Evolutionary conservation across 2,797 vertebrate genomes (phyloP).

Genomic region (Telmatherina bonti): DNA sequence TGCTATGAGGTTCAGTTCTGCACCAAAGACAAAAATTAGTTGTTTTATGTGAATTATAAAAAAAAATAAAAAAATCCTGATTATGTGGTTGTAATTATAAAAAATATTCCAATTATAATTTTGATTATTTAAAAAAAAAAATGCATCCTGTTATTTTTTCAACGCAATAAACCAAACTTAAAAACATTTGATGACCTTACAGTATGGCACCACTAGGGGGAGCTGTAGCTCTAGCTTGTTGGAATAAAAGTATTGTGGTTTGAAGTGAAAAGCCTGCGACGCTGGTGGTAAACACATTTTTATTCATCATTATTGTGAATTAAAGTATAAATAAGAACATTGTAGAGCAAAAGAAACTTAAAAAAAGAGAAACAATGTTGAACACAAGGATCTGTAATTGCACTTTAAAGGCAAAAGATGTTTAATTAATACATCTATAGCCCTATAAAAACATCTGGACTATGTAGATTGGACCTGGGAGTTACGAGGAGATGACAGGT

Average conservation of each 20-base stretch:
- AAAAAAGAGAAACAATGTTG: slow-evolving; percentile 64
- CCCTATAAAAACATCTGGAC: slow-evolving; percentile 68
- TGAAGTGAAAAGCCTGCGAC: not conserved
- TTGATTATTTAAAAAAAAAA: not conserved
- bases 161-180: no score
- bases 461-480: slow-evolving; percentile 42
- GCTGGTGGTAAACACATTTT: slow-evolving; percentile 61
- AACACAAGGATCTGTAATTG: slow-evolving; percentile 45
- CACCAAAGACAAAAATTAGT: not conserved
- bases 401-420: slow-evolving; percentile 65
- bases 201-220: slow-evolving; percentile 46
- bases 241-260: not conserved
- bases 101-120: not conserved
- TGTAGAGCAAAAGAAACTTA: slow-evolving; percentile 65
- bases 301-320: slow-evolving; percentile 73
- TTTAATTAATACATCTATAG: slow-evolving; percentile 85
- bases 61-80: not conserved
- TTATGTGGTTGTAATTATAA: not conserved
- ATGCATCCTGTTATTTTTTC: not conserved
- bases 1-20: slow-evolving; percentile 17
- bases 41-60: no score
- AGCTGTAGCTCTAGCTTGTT: slow-evolving; percentile 19
- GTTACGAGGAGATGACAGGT: slow-evolving; percentile 37
- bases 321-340: slow-evolving; percentile 80
- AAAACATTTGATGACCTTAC: not conserved